Base-by-base conservation (phyloP, 2,113 vertebrate species). In the Symphodus melops region DNA sequence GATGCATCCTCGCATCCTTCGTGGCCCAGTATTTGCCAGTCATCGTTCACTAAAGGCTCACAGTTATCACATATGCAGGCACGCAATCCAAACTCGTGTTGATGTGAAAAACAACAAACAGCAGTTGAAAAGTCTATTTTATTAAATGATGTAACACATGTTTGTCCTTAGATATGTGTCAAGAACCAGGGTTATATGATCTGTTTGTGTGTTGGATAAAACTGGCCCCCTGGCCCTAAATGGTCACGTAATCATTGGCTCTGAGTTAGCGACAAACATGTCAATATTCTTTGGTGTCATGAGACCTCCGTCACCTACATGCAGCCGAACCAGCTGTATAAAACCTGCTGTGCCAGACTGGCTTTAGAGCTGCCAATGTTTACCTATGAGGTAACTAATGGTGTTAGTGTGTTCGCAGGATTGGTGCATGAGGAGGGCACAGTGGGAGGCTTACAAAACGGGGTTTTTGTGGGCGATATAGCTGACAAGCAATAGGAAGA, bases 401-500 rank as follows among this genome's bases (percentile, higher is more conserved):
- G 66, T 46, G 56, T 75, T 13, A 67, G 74, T 71, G 46, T 60
- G 41, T 82, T 86, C 81, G 39, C 68, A 67, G 68, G 49, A 57
- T 69, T 76, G 71, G 65, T 62, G 82, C 70, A 63, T 63, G 58
- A 70, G 56, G 41, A 75, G 77, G 67, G 48, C 41, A 54, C 46
- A 48, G 89, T 90, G 79, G 89, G 86, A 84, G 87, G 82, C 64
- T 90, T 90, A 82, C 61, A 71, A 84, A 92, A 85, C 51, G 6
- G 63, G 13, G 21, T 64, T 75, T 85, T 79, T 54, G 62, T 82
- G 70, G 70, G 75, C 46, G 42, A 78, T 72, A n/a, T 72, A n/a
- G 23, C 77, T 86, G 84, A 91, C 62, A 64, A 82, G 77, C 57
- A 65, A 82, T 60, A 64, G 81, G 80, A 83, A 89, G 63, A 81